A percentile compares a stretch with the other conserved stretches of the same genome.
Conservation (phyloP, 2,113 vertebrate species). For the Carettochelys insculpta region DNA sequence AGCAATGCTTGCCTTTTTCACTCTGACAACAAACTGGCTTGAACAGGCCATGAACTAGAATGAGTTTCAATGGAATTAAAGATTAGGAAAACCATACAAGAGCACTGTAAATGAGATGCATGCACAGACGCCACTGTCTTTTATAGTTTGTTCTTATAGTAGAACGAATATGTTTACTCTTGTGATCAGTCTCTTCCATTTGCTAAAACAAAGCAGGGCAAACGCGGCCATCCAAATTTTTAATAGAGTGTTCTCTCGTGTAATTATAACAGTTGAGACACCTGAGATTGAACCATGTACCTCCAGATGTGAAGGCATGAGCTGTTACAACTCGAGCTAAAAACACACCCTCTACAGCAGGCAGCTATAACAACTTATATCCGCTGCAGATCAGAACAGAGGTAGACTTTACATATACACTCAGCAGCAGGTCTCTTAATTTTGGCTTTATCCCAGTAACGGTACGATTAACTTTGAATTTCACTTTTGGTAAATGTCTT, state of each 20-base stretch:
- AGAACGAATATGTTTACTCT: not conserved
- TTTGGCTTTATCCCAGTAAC: too few species aligned
- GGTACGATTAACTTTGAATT: not conserved
- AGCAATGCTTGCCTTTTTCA: not conserved
- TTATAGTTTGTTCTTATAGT: not conserved
- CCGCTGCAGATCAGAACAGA: not conserved
- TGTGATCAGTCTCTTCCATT: constrained; percentile 14
- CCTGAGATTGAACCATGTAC: not conserved
- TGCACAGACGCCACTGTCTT: constrained; percentile 13
- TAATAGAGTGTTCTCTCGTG: not conserved
- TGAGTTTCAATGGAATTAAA: not conserved
- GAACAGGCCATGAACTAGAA: not conserved
- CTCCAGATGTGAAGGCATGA: not conserved
- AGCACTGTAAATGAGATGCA: rapidly evolving
- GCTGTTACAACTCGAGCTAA: not conserved
- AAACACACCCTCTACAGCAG: not conserved
- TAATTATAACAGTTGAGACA: not conserved
- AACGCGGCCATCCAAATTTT: not conserved
- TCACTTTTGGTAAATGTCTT: not conserved
- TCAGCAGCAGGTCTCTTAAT: not conserved
- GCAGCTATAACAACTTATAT: not conserved
- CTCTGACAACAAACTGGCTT: not conserved
- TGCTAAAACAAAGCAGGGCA: not conserved
- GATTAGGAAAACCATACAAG: not conserved
- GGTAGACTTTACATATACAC: not conserved